A percentile compares a stretch with the other conserved stretches of the same genome.
phyloP scores from a whole-genome alignment of 1,140 invertebrate genomes.

The Lithobius niger region DNA sequence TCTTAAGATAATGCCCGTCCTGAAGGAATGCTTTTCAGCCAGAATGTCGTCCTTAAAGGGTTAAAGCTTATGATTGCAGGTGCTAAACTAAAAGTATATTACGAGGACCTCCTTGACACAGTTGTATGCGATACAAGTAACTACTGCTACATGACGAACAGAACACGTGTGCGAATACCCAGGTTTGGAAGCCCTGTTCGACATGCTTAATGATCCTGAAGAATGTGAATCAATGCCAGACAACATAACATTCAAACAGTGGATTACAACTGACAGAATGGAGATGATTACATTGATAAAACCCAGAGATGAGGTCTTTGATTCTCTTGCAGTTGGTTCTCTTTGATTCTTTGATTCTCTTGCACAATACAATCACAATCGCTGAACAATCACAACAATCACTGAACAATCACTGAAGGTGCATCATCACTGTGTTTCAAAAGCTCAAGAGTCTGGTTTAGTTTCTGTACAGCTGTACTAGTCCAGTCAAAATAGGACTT shows the following conservation, averaged over 20 bases:
- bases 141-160: constrained; percentile 11
- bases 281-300: not conserved
- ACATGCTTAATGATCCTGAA: constrained; percentile 8
- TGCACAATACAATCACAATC: too few species aligned
- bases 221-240: constrained; percentile 12
- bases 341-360: too few species aligned
- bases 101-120: constrained; percentile 15
- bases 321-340: too few species aligned
- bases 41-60: too few species aligned
- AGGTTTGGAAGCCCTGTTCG: constrained; percentile 10
- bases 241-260: constrained; percentile 10
- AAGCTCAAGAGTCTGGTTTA: too few species aligned
- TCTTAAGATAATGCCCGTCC: too few species aligned
- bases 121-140: constrained; percentile 13
- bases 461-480: too few species aligned
- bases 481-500: too few species aligned
- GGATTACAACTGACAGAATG: constrained; percentile 3
- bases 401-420: too few species aligned
- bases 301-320: not conserved
- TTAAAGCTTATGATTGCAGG: constrained; percentile 18
- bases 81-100: constrained; percentile 2
- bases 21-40: too few species aligned
- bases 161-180: constrained; percentile 14
- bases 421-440: too few species aligned
- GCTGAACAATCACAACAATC: too few species aligned